phyloP scores from a whole-genome alignment of 2,113 vertebrate genomes.

The Alouatta palliata region DNA sequence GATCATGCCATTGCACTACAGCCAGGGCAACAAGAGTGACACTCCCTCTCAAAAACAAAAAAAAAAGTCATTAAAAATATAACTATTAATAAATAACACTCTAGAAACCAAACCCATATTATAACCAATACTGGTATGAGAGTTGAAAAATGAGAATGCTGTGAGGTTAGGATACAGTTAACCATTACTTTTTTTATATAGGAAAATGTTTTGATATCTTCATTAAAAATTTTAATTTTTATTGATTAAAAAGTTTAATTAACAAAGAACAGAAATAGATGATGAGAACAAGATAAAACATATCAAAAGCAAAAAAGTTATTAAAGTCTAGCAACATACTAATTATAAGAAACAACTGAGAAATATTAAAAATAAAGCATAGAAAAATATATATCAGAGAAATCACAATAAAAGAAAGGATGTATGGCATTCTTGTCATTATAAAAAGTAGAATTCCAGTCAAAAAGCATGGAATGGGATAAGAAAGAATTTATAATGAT shows the following conservation, averaged over 20 bases:
- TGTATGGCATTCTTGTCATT: not conserved
- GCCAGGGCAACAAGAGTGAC: no score
- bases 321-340: conserved; percentile 2
- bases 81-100: not conserved
- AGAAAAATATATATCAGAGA: not conserved
- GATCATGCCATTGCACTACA: no score
- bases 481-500: conserved; percentile 21
- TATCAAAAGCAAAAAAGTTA: not conserved
- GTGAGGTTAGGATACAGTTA: not conserved
- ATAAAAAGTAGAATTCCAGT: not conserved
- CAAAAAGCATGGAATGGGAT: conserved; percentile 29
- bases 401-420: not conserved
- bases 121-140: not conserved
- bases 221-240: not conserved
- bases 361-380: not conserved
- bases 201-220: not conserved
- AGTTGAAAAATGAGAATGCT: not conserved
- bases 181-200: not conserved
- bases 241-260: not conserved
- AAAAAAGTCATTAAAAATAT: not conserved
- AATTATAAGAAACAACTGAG: not conserved
- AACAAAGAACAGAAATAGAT: not conserved
- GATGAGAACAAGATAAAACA: not conserved
- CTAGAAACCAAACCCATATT: not conserved
- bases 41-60: no score